Evolutionary conservation across 2,113 vertebrate species (phyloP), one percentile per base, ranked within the genome.

Genomic region (Lutjanus erythropterus): DNA sequence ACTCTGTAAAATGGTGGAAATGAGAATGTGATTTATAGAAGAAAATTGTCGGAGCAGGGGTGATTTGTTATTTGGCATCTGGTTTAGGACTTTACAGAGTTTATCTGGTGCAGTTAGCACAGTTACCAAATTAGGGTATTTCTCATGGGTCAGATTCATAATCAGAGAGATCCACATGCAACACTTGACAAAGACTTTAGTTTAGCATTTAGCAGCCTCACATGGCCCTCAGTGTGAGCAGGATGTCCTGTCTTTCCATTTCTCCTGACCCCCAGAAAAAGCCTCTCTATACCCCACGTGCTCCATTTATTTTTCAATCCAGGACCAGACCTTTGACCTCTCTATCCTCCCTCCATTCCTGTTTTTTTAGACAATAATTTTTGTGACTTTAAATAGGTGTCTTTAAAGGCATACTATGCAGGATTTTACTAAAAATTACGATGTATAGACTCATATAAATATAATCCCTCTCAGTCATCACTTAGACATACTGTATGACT

Each of bases 221-320:
- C 72, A 86, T 81, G 78, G 79, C 79, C 73, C 65, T 37, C 49
- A 10, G 70, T 68, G 74, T 62, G 66, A 68, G 83, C 81, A 89
- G 87, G 87, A 91, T 83, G 82, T 89, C 71, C 71, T 80, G 73
- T 83, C 78, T 89, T 47, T 72, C 33, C 21, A 55, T 83, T 70
- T 65, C 44, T 61, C 2, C 19, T 39, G 19, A 21, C 71, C 25
- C 35, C 58, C 27, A 62, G 33, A 75, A 74, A 71, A 74, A 79
- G 47, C 31, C 16, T 53, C 82, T 82, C 55, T 64, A 49, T 52
- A 68, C 61, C 62, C 50, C 65, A 71, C 56, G 58, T 41, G 23
- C 44, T 50, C 15, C 58, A 46, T 81, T 81, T 78, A 50, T 84
- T 84, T 78, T 81, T 67, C 39, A 58, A 61, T 66, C 58, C 62